Percentiles rank a stretch among this genome's conserved stretches.
These are phyloP conservation scores for Dipus sagitta DNA, from an alignment of 2,797 vertebrate species.

Conservation along the genomic window DNA sequence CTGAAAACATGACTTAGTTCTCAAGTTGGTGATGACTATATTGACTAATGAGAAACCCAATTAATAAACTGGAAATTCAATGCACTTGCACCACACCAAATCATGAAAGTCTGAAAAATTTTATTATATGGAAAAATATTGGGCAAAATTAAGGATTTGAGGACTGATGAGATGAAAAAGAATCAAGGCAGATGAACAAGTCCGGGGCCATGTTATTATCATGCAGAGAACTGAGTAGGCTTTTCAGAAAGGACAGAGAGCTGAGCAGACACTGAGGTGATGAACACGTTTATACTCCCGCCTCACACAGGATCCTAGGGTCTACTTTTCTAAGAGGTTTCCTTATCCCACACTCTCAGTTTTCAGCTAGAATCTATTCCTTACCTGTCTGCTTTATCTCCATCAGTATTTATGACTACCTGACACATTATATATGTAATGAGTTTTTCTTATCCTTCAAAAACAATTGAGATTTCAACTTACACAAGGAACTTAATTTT, in stretches of 20 bases:
- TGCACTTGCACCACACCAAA: background rate
- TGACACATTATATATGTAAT: background rate
- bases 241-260: background rate
- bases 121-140: background rate
- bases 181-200: background rate
- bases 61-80: background rate
- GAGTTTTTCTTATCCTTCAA: background rate
- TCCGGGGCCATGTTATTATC: background rate
- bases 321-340: too few species aligned
- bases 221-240: background rate
- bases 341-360: too few species aligned
- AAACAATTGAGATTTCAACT: background rate
- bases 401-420: background rate
- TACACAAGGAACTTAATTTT: background rate
- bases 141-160: background rate
- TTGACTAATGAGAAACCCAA: background rate
- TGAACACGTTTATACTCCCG: background rate
- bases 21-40: background rate
- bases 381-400: background rate
- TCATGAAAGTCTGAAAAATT: background rate
- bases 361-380: background rate
- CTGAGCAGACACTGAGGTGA: accelerated
- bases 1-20: background rate
- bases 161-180: background rate
- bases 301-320: too few species aligned